A percentile compares a stretch with the other conserved stretches of the same genome.
Evolutionary conservation across 1,140 invertebrate genomes (phyloP).

Genomic region (Trissolcus basalis): DNA sequence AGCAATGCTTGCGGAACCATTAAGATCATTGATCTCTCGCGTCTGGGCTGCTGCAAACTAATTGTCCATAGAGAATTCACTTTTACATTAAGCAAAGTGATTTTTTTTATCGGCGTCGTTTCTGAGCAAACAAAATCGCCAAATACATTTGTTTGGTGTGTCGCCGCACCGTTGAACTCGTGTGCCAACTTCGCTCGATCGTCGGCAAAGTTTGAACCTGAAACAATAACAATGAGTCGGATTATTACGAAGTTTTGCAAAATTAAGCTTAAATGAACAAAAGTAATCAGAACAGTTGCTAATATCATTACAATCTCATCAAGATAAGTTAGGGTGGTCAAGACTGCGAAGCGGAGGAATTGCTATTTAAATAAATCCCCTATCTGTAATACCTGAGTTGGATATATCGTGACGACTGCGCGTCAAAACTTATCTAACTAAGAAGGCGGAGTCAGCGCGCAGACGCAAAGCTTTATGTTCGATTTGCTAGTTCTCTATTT

Average conservation of each 20-base stretch:
- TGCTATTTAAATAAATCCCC: slow-evolving; percentile 55
- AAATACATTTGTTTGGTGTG: background rate
- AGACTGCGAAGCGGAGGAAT: slow-evolving; percentile 42
- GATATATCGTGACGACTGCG: slow-evolving; percentile 55
- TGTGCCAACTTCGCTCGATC: background rate
- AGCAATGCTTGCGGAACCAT: slow-evolving; percentile 22
- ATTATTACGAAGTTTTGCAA: slow-evolving; percentile 16
- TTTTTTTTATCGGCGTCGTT: background rate
- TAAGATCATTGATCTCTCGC: slow-evolving; percentile 46
- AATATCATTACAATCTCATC: slow-evolving; percentile 54
- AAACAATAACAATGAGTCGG: slow-evolving; percentile 19
- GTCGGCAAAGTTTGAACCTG: slow-evolving; percentile 10
- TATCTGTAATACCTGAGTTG: slow-evolving; percentile 45
- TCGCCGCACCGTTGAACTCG: background rate
- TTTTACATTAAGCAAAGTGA: slow-evolving; percentile 16
- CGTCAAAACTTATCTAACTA: slow-evolving; percentile 57
- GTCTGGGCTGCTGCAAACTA: slow-evolving; percentile 10
- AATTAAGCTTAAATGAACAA: slow-evolving; percentile 14
- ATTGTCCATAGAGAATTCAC: slow-evolving; percentile 11
- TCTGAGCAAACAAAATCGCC: background rate
- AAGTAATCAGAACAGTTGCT: slow-evolving; percentile 42
- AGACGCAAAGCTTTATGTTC: slow-evolving; percentile 42
- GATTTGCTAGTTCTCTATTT: slow-evolving; percentile 57
- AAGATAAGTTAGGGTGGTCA: slow-evolving; percentile 46
- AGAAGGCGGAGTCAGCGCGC: slow-evolving; percentile 46